A percentile compares a stretch with the other conserved stretches of the same genome.
Conservation (phyloP, 2,797 vertebrate genomes). For the Spatula clypeata region DNA sequence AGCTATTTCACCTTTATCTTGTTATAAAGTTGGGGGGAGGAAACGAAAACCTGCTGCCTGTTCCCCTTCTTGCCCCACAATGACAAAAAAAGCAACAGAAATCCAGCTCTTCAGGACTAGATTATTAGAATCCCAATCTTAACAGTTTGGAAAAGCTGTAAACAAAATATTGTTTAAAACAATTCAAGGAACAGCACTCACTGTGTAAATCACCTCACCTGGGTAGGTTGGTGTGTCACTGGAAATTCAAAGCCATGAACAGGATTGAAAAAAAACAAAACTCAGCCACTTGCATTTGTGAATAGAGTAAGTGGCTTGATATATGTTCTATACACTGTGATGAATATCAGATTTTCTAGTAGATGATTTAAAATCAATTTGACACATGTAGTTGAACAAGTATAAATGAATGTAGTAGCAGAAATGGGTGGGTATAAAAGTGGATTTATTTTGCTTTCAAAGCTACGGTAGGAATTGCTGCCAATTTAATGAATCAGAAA, state of each 20-base stretch:
- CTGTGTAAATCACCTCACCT: not conserved
- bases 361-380: not conserved
- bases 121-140: not conserved
- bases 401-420: not conserved
- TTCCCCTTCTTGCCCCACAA: not conserved
- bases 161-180: not conserved
- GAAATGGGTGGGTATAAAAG: not conserved
- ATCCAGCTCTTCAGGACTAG: not conserved
- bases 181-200: not conserved
- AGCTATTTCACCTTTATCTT: not conserved
- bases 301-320: not conserved
- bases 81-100: not conserved
- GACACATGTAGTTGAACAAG: not conserved
- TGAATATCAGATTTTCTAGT: not conserved
- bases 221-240: not conserved
- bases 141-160: not conserved
- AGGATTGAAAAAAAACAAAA: not conserved
- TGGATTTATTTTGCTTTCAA: not conserved
- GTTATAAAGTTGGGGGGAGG: not conserved
- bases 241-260: not conserved
- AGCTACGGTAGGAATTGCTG: not conserved
- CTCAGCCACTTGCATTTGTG: not conserved
- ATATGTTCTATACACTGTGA: not conserved
- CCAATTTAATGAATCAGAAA: not conserved
- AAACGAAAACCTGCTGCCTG: not conserved